Percentiles rank a stretch among this genome's conserved stretches.
Evolutionary conservation across 2,113 vertebrate genomes (phyloP).

Genomic region (Coracopsis vasa): DNA sequence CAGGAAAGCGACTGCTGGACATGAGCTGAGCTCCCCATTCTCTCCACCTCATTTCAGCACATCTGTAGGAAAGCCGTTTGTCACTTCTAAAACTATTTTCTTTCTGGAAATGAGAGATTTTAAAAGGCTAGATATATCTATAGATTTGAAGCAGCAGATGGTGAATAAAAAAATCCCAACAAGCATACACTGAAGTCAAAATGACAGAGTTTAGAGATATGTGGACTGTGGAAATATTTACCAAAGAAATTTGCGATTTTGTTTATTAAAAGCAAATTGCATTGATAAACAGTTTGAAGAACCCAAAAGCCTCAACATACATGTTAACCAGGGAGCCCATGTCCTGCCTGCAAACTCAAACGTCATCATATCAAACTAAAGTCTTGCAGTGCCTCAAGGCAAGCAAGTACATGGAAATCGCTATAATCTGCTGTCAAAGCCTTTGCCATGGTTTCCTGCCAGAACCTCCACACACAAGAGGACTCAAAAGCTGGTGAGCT

Average conservation of each 20-base stretch:
- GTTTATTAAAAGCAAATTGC: background rate
- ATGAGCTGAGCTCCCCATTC: accelerated
- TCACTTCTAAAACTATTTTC: background rate
- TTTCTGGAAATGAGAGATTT: background rate
- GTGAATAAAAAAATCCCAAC: background rate
- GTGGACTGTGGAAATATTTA: background rate
- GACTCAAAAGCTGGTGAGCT: background rate
- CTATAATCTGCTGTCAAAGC: background rate
- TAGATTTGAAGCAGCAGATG: background rate
- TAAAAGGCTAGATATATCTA: too few relatives aligned
- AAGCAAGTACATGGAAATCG: accelerated
- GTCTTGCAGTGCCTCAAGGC: background rate
- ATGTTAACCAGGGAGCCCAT: accelerated
- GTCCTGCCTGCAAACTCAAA: background rate
- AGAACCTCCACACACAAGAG: background rate
- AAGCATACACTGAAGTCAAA: background rate
- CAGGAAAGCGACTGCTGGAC: accelerated
- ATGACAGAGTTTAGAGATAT: background rate
- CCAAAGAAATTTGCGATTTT: too few relatives aligned
- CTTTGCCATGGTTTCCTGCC: background rate
- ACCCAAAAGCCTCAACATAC: background rate
- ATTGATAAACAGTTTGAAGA: background rate
- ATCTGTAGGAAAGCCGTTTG: background rate
- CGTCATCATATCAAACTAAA: accelerated
- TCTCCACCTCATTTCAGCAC: background rate